These are phyloP conservation scores for Elachura formosa DNA, from an alignment of 2,113 vertebrate genomes.

Conservation along the genomic window DNA sequence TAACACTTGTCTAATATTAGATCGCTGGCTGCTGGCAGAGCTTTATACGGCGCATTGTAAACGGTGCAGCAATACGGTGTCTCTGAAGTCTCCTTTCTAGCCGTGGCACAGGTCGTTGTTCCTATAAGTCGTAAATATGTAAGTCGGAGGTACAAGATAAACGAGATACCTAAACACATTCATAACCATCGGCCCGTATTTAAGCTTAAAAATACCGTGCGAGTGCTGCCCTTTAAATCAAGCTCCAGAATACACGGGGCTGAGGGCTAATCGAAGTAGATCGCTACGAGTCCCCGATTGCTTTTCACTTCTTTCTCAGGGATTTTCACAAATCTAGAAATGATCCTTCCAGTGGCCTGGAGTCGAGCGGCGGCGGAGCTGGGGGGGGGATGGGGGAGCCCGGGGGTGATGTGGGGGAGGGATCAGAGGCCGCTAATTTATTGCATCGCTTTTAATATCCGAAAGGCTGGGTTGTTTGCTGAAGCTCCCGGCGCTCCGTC, in stretches of 20 bases:
- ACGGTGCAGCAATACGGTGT: neutral
- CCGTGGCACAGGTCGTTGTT: neutral
- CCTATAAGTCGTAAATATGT: neutral
- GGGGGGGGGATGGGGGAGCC: too few species aligned
- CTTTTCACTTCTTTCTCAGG: neutral
- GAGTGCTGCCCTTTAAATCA: constrained; percentile 32
- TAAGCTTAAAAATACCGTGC: neutral
- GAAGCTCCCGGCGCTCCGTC: neutral
- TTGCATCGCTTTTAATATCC: neutral
- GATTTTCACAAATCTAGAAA: constrained; percentile 1
- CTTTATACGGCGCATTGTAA: neutral
- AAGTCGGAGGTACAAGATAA: neutral
- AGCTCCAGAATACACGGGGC: neutral
- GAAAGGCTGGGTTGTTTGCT: neutral
- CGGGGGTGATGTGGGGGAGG: too few species aligned
- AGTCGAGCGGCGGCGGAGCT: neutral
- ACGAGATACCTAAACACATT: neutral
- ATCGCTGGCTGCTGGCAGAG: neutral
- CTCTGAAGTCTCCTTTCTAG: neutral
- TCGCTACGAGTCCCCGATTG: neutral
- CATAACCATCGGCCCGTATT: constrained; percentile 13
- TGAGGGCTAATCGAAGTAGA: constrained; percentile 11
- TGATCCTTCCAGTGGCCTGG: neutral
- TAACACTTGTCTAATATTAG: constrained; percentile 29
- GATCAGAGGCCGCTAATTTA: neutral